phyloP scores from a whole-genome alignment of 2,888 invertebrate species.

The Phrixothrix hirtus region DNA sequence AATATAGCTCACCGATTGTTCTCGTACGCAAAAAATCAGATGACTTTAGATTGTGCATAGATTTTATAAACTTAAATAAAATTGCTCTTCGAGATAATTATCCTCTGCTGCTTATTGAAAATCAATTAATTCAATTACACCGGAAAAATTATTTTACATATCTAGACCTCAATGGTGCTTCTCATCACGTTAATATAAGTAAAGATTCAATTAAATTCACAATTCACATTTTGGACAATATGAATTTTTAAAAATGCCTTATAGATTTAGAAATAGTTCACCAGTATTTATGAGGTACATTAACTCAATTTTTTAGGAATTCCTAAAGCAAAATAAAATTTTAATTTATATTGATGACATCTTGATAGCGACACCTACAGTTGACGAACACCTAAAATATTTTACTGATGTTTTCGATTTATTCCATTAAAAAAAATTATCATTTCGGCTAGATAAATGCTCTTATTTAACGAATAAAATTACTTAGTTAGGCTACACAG shows the following conservation, averaged over 20 bases:
- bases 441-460: conserved; percentile 4
- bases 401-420: background rate
- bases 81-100: conserved; percentile 26
- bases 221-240: background rate
- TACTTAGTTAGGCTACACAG: background rate
- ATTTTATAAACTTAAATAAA: conserved; percentile 1
- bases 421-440: background rate
- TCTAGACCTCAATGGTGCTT: conserved; percentile 14
- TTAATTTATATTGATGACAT: conserved; percentile 37
- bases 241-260: conserved; percentile 35
- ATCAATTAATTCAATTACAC: conserved; percentile 18
- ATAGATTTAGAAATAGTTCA: conserved; percentile 39
- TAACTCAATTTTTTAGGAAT: conserved; percentile 21
- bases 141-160: conserved; percentile 11
- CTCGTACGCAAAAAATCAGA: conserved; percentile 6
- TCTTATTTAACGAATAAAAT: conserved; percentile 3
- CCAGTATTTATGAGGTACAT: conserved; percentile 8
- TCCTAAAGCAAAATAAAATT: conserved; percentile 29
- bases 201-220: conserved; percentile 5
- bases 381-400: conserved; percentile 20
- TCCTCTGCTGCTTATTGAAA: conserved; percentile 30
- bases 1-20: conserved; percentile 8
- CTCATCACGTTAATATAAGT: conserved; percentile 14
- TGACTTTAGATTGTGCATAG: background rate
- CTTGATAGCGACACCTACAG: conserved; percentile 42